phyloP scores from a whole-genome alignment of 2,113 vertebrate species.

The Channa maculata region DNA sequence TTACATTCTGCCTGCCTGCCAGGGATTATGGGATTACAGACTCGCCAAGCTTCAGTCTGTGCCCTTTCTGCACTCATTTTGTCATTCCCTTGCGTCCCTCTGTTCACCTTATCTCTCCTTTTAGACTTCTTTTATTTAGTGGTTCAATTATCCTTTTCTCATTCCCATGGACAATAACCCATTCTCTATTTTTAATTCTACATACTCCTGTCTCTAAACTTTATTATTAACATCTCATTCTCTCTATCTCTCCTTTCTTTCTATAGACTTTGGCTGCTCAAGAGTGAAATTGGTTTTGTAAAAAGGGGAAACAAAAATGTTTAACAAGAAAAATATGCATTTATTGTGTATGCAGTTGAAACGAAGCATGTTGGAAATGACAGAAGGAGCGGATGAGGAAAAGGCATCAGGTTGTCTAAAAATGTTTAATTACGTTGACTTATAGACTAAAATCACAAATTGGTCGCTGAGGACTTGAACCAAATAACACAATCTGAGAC shows the following conservation, averaged over 20 bases:
- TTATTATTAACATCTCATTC: constrained; percentile 29
- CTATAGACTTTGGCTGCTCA: constrained; percentile 26
- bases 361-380: constrained; percentile 23
- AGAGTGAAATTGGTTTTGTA: constrained; percentile 51
- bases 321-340: constrained; percentile 21
- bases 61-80: constrained; percentile 48
- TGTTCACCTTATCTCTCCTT: constrained; percentile 51
- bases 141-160: constrained; percentile 52
- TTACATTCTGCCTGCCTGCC: constrained; percentile 79
- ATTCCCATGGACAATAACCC: constrained; percentile 27
- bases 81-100: constrained; percentile 45
- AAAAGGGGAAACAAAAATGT: not conserved
- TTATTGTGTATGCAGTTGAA: constrained; percentile 31
- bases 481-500: no score
- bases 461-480: not conserved
- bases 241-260: constrained; percentile 10
- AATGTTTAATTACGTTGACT: not conserved
- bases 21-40: constrained; percentile 84
- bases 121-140: constrained; percentile 37
- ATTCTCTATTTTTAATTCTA: constrained; percentile 48
- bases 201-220: constrained; percentile 5
- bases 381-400: not conserved
- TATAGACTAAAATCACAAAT: not conserved
- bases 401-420: not conserved
- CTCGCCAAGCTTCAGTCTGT: constrained; percentile 60